A percentile compares a stretch with the other conserved stretches of the same genome.
phyloP scores from a whole-genome alignment of 2,888 invertebrate genomes.

The Melanchra persicariae region DNA sequence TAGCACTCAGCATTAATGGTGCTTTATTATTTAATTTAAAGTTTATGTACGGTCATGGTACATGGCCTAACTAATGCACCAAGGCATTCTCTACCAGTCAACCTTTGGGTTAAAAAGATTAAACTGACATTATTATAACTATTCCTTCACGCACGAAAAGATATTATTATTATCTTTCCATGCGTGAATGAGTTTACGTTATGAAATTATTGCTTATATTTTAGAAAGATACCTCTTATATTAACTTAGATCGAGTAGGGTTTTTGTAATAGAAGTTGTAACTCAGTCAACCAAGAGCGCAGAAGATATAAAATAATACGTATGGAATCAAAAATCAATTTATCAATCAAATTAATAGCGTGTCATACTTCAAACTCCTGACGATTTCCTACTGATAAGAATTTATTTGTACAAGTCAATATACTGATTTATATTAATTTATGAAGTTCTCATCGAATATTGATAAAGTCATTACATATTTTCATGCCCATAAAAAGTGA shows the following conservation, averaged over 20 bases:
- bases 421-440: not conserved
- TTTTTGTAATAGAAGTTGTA: no score
- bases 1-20: no score
- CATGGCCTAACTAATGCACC: not conserved
- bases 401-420: constrained; percentile 15
- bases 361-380: constrained; percentile 7
- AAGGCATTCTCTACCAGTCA: not conserved
- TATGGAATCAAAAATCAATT: not conserved
- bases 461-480: constrained; percentile 38
- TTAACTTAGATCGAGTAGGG: no score
- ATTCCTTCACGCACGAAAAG: no score
- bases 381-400: not conserved
- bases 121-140: no score
- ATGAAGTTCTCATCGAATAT: constrained; percentile 18
- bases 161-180: no score
- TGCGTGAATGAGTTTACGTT: no score
- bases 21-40: not conserved
- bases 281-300: no score
- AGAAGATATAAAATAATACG: no score
- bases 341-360: not conserved
- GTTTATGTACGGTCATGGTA: not conserved
- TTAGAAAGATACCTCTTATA: no score
- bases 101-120: no score
- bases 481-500: constrained; percentile 19
- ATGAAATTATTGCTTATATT: no score